Percentiles rank a stretch among this genome's conserved stretches.
These are phyloP conservation scores for Proctacanthus coquilletti DNA, from an alignment of 1,140 invertebrate genomes.

Conservation along the genomic window DNA sequence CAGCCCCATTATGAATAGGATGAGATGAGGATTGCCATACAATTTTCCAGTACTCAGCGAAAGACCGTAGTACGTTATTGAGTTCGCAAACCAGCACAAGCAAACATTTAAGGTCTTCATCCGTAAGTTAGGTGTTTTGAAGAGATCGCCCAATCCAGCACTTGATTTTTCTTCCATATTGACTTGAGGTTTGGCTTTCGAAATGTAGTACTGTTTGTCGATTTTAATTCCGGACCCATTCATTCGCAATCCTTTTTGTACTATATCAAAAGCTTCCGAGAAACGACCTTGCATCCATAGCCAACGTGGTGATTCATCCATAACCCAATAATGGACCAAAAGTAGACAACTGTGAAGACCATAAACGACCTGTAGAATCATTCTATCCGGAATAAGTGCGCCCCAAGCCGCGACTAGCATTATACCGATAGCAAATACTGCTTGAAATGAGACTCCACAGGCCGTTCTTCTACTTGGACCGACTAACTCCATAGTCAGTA, in stretches of 20 bases:
- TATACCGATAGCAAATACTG: slow-evolving; percentile 64
- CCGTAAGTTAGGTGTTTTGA: slow-evolving; percentile 62
- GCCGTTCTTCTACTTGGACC: slow-evolving; percentile 63
- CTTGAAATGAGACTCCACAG: slow-evolving; percentile 68
- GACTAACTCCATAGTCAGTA: slow-evolving; percentile 75
- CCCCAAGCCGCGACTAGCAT: slow-evolving; percentile 72
- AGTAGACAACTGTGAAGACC: slow-evolving; percentile 58
- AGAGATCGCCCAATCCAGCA: slow-evolving; percentile 47
- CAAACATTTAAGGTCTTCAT: slow-evolving; percentile 67
- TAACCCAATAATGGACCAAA: slow-evolving; percentile 66
- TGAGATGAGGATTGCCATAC: slow-evolving; percentile 68
- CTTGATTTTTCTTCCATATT: slow-evolving; percentile 29
- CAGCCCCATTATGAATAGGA: slow-evolving; percentile 61
- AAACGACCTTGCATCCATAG: slow-evolving; percentile 61
- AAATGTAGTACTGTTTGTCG: slow-evolving; percentile 44
- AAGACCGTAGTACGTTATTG: slow-evolving; percentile 73
- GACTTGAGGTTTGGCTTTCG: slow-evolving; percentile 37
- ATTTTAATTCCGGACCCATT: slow-evolving; percentile 45
- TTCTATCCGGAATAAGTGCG: slow-evolving; percentile 56
- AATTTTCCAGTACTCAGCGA: slow-evolving; percentile 62
- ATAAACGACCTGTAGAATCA: slow-evolving; percentile 60
- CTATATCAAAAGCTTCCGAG: slow-evolving; percentile 52
- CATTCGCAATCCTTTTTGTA: slow-evolving; percentile 51
- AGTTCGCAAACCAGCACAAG: slow-evolving; percentile 77
- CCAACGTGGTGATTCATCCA: slow-evolving; percentile 76